A percentile compares a stretch with the other conserved stretches of the same genome.
Evolutionary conservation across 37 sponge, comb jelly and placozoan genomes (phyloP).

Genomic region (Tethya wilhelma): DNA sequence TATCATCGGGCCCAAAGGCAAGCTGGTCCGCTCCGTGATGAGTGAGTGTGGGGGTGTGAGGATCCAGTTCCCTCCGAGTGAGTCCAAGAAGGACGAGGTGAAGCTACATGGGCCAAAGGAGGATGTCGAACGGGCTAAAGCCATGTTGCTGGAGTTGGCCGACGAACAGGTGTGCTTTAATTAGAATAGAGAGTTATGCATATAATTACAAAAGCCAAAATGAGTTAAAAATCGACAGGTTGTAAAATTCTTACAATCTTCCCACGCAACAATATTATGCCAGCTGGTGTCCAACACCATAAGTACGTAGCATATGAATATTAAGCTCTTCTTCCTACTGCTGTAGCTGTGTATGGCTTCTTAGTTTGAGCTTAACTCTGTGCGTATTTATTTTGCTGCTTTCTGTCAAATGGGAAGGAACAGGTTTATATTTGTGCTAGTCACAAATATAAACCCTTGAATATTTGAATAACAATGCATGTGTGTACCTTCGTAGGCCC

Average conservation of each 20-base stretch:
- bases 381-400: not conserved
- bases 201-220: too few relatives aligned
- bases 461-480: too few relatives aligned
- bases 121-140: constrained; percentile 85
- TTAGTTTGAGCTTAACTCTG: not conserved
- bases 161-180: constrained; percentile 51
- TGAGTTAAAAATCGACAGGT: too few relatives aligned
- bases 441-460: too few relatives aligned
- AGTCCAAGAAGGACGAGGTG: constrained; percentile 58
- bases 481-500: constrained; percentile 31
- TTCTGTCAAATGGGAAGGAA: too few relatives aligned
- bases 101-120: constrained; percentile 80
- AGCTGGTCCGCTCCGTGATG: constrained; percentile 79
- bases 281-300: too few relatives aligned
- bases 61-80: constrained; percentile 78
- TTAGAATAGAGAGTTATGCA: not conserved
- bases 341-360: too few relatives aligned
- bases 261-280: too few relatives aligned
- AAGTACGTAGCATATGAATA: too few relatives aligned
- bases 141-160: constrained; percentile 75
- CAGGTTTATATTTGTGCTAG: too few relatives aligned
- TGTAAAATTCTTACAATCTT: too few relatives aligned
- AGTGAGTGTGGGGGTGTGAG: constrained; percentile 87
- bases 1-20: constrained; percentile 91
- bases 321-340: too few relatives aligned